A percentile compares a stretch with the other conserved stretches of the same genome.
Evolutionary conservation across 2,113 vertebrate genomes (phyloP).

Genomic region (Halichoerus grypus): DNA sequence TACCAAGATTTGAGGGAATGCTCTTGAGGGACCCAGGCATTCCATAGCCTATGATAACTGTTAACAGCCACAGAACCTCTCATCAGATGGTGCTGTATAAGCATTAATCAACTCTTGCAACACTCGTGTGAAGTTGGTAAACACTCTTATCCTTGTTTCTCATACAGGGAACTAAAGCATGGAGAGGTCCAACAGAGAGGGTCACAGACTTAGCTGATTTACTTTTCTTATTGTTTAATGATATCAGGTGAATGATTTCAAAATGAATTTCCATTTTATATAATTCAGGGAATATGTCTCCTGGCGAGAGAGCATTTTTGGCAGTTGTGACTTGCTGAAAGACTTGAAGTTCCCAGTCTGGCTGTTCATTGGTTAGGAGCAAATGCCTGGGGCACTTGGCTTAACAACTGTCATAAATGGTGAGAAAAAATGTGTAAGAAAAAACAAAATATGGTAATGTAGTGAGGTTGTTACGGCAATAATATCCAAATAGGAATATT

Average conservation of each 20-base stretch:
- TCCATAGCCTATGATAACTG: neutral
- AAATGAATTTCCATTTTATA: neutral
- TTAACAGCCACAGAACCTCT: neutral
- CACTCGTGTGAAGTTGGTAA: neutral
- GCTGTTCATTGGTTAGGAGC: conserved; percentile 57
- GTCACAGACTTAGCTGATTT: neutral
- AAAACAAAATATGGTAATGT: conserved; percentile 63
- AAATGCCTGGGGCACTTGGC: conserved; percentile 68
- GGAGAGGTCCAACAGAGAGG: neutral
- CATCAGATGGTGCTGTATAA: conserved; percentile 14
- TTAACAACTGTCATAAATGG: conserved; percentile 42
- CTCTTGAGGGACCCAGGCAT: neutral
- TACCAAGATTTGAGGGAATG: neutral
- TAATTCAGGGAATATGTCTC: conserved; percentile 4
- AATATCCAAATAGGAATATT: conserved; percentile 39
- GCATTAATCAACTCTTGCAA: conserved; percentile 11
- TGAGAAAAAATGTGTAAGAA: conserved; percentile 63
- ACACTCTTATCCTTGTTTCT: neutral
- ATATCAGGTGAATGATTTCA: neutral
- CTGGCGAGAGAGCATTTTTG: conserved; percentile 57
- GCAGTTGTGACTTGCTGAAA: conserved; percentile 43
- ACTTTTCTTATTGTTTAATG: neutral
- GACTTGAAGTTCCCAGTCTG: conserved; percentile 53
- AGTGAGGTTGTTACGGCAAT: conserved; percentile 25
- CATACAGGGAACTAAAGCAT: neutral